phyloP scores from a whole-genome alignment of 2,888 invertebrate species.

The Pterostichus niger region DNA sequence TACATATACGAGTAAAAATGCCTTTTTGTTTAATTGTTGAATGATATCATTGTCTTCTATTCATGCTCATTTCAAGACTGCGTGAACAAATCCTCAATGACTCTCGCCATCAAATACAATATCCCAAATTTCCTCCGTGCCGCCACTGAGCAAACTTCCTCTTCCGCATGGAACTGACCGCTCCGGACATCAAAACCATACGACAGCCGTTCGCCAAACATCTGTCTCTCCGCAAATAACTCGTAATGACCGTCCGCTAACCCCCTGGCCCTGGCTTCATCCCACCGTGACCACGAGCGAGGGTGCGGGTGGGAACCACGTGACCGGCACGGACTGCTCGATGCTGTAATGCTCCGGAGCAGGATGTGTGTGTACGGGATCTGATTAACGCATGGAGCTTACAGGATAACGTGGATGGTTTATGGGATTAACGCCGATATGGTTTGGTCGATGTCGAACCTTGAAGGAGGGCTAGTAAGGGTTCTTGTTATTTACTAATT shows the following conservation, averaged over 20 bases:
- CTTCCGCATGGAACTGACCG: not conserved
- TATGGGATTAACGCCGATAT: constrained; percentile 56
- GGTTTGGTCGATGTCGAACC: not conserved
- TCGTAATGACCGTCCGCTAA: constrained; percentile 60
- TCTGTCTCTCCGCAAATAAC: constrained; percentile 67
- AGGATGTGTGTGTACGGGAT: constrained; percentile 9
- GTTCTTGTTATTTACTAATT: not conserved
- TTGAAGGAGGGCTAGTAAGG: not conserved
- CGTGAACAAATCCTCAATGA: not conserved
- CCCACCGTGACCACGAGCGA: constrained; percentile 30
- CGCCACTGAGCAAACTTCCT: constrained; percentile 24
- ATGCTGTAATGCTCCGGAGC: not conserved
- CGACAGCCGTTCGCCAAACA: constrained; percentile 54
- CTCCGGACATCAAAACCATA: constrained; percentile 58
- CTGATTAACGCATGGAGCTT: constrained; percentile 49
- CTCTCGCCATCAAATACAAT: not conserved
- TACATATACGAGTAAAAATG: too few relatives aligned
- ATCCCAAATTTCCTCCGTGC: not conserved
- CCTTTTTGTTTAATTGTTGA: too few relatives aligned
- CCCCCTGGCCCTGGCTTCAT: constrained; percentile 9
- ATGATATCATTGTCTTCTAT: not conserved
- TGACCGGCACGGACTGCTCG: constrained; percentile 12
- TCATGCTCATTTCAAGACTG: not conserved
- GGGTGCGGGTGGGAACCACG: constrained; percentile 13
- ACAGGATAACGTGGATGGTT: constrained; percentile 55